These are phyloP conservation scores for Centroberyx gerrardi DNA, from an alignment of 2,797 vertebrate genomes.

Conservation along the genomic window DNA sequence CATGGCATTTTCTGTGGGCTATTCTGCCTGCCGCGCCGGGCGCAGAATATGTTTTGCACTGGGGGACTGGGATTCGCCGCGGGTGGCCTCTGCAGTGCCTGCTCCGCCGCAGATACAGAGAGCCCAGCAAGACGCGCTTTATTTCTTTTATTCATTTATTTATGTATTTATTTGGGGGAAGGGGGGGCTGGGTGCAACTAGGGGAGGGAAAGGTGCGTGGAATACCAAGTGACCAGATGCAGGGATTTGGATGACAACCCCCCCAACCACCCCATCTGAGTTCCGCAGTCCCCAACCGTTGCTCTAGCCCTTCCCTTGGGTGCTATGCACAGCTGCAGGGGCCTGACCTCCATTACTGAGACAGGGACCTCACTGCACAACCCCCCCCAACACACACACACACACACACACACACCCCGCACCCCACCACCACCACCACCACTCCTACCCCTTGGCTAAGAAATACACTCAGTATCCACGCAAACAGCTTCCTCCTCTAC, in stretches of 20 bases:
- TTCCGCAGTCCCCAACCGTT: slow-evolving; percentile 12
- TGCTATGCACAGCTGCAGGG: slow-evolving; percentile 45
- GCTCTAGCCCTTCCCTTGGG: slow-evolving; percentile 55
- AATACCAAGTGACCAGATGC: slow-evolving; percentile 52
- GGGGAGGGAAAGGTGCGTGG: slow-evolving; percentile 16
- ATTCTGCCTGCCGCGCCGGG: not conserved
- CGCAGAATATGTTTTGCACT: slow-evolving; percentile 23
- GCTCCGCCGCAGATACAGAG: slow-evolving; percentile 12
- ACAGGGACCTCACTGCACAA: slow-evolving; percentile 43
- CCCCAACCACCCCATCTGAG: slow-evolving; percentile 1
- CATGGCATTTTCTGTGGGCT: not conserved
- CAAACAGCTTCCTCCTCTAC: slow-evolving; percentile 2
- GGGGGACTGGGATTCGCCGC: slow-evolving; percentile 11
- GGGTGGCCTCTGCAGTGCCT: slow-evolving; percentile 21
- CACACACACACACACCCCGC: not conserved
- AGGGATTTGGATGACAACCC: slow-evolving; percentile 32
- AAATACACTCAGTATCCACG: slow-evolving; percentile 7
- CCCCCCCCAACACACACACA: slow-evolving; percentile 27
- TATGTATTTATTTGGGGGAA: slow-evolving; percentile 21
- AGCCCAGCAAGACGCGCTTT: slow-evolving; percentile 8
- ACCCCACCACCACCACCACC: slow-evolving; percentile 26
- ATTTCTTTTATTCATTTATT: slow-evolving; percentile 3
- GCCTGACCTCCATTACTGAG: slow-evolving; percentile 70
- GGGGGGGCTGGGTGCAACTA: not conserved
- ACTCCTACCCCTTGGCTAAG: slow-evolving; percentile 9